Base-by-base conservation (phyloP, 2,888 invertebrate species). In the Sericinus montela region DNA sequence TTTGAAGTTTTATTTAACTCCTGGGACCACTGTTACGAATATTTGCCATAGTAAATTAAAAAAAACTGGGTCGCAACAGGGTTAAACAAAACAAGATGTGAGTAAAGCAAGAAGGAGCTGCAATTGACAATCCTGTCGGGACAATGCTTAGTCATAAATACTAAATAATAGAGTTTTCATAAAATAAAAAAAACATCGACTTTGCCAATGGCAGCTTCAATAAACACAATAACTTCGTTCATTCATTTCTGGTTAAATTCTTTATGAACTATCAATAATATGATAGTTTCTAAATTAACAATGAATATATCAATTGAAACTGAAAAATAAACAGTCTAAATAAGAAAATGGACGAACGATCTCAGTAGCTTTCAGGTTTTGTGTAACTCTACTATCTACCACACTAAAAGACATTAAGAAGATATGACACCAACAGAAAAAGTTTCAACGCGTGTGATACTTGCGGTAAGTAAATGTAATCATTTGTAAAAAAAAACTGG, bases 311-410 rank as follows among this genome's bases (percentile, higher is more conserved):
- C 15, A 11, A 30, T 38, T 45, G 37, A 32, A 6, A 30, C 4
- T 13, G 10, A 13, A 32, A 4, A 8, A 25, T n/a, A 11, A 5
- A 19, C 9, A 19, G 11, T 15, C 19, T 5, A 37, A 9, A 25
- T 25, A 57, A 82, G 80, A 81, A 85, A 84, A 78, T 56, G 71
- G 81, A 80, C 77, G 75, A 82, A 77, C 77, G 65, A 70, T 69
- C 86, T 84, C 87, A 86, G 85, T 82, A 74, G 82, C 84, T 77
- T 79, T 79, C 85, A 86, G 83, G 82, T 79, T 60, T 53, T 63
- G 59, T 65, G 65, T 66, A 57, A 62, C 64, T n/a, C n/a, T n/a
- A n/a, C n/a, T 65, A 65, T 66, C 69, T 68, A 69, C 66, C 58
- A 65, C 60, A 64, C 66, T 62, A 64, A 53, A 53, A 53, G 60